Base-by-base conservation (phyloP, 2,797 vertebrate genomes). In the Enteromius mattozi region DNA sequence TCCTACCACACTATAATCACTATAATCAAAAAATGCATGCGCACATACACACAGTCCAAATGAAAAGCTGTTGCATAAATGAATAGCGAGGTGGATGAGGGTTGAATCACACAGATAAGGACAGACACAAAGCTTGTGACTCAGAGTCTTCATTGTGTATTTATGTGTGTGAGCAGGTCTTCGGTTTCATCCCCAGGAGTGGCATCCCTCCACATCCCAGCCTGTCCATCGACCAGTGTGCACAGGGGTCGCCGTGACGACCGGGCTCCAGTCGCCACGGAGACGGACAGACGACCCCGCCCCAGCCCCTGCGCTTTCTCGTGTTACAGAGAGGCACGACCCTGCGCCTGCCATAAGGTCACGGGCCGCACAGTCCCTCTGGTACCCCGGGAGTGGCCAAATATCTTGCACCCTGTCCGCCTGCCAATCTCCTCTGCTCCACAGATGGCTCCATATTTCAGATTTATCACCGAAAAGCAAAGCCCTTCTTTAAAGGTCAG, bases 381-480 rank as follows among this genome's bases (percentile, higher is more conserved):
- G 92, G 94, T 94, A 88, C 91, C 91, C 76, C 90, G 65, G 78
- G 92, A 91, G 86, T 90, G 92, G 88, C 0, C 79, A 91, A 92
- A 94, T 89, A 93, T 92, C 93, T 93, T 90, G 89, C 91, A 90
- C 93, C 87, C 92, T 94, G 30, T 40, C 33, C 90, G 92, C 88
- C 91, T 91, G 79, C 89, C 91, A 92, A 92, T 93, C 90, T 92
- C 89, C 91, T 92, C 89, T 24, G 75, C 42, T 49, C 59, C 56
- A 95, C 95, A 96, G 94, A 96, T 95, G 96, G 95, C 93, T 95
- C 95, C 94, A 95, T 96, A 96, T 96, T 95, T 95, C 95, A 97
- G 96, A 96, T 97, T 97, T 97, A 97, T 96, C 94, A 94, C 94
- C 16, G 93, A 92, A 94, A 96, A 93, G 95, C 94, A 94, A 94